phyloP scores from a whole-genome alignment of 2,888 invertebrate genomes.

The Phymatocera aterrima region DNA sequence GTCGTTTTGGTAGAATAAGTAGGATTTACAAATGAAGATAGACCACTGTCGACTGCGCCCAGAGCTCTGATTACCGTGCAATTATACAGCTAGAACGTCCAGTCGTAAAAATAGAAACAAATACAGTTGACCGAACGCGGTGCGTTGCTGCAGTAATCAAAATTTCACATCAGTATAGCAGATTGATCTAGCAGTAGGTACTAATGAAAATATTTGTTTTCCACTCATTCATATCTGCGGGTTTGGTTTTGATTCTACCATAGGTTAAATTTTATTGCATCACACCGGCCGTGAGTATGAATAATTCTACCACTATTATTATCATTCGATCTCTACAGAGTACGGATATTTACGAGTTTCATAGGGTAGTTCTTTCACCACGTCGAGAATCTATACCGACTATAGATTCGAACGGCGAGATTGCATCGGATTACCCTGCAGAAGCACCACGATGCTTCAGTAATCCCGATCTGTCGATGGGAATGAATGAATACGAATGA shows the following conservation, averaged over 20 bases:
- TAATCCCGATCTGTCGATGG: slow-evolving; percentile 13
- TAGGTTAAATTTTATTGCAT: background rate
- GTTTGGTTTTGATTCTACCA: background rate
- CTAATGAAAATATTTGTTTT: slow-evolving; percentile 18
- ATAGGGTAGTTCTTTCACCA: background rate
- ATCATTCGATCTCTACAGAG: background rate
- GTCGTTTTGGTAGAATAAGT: background rate
- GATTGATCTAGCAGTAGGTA: background rate
- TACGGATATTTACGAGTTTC: background rate
- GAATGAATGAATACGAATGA: background rate
- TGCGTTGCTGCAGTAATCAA: background rate
- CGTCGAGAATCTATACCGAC: background rate
- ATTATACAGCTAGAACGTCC: background rate
- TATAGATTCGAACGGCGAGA: background rate
- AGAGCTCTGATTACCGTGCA: background rate
- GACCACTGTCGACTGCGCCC: background rate
- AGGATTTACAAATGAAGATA: background rate
- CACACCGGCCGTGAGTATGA: background rate
- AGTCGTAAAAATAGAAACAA: slow-evolving; percentile 2
- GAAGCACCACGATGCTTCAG: background rate
- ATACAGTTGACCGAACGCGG: background rate
- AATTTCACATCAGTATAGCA: background rate
- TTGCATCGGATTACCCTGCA: slow-evolving; percentile 6
- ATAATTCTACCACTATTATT: background rate
- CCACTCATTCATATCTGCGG: background rate